Percentiles rank a stretch among this genome's conserved stretches.
phyloP scores from a whole-genome alignment of 2,797 vertebrate genomes.

The Premnoplex brunnescens region DNA sequence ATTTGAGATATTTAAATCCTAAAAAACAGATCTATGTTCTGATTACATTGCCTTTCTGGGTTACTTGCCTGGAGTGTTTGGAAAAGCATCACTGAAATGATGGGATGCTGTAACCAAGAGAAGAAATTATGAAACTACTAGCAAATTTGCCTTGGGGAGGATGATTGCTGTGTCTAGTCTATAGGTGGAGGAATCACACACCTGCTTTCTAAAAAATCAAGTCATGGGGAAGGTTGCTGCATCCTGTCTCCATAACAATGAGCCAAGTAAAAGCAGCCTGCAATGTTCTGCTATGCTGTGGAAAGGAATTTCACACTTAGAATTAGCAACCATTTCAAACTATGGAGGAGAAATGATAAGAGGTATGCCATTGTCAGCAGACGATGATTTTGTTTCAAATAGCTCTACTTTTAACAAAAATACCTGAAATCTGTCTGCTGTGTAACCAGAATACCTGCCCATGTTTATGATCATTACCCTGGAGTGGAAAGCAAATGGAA shows the following conservation, averaged over 20 bases:
- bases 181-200: not conserved
- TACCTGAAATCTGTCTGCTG: not conserved
- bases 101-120: not conserved
- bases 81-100: not conserved
- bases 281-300: not conserved
- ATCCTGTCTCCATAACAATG: not conserved
- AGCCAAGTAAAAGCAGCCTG: not conserved
- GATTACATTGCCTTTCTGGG: not conserved
- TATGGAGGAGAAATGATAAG: not conserved
- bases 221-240: not conserved
- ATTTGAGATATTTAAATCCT: not conserved
- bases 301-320: not conserved
- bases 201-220: not conserved
- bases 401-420: not conserved
- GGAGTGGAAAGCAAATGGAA: not conserved
- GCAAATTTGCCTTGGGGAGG: not conserved
- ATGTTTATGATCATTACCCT: not conserved
- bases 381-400: not conserved
- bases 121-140: fast-evolving
- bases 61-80: not conserved
- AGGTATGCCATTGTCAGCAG: not conserved
- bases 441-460: not conserved
- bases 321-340: not conserved
- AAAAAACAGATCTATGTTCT: not conserved
- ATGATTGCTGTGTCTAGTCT: not conserved